Evolutionary conservation across 2,888 invertebrate species (phyloP).

Genomic region (Platynereis dumerilii): DNA sequence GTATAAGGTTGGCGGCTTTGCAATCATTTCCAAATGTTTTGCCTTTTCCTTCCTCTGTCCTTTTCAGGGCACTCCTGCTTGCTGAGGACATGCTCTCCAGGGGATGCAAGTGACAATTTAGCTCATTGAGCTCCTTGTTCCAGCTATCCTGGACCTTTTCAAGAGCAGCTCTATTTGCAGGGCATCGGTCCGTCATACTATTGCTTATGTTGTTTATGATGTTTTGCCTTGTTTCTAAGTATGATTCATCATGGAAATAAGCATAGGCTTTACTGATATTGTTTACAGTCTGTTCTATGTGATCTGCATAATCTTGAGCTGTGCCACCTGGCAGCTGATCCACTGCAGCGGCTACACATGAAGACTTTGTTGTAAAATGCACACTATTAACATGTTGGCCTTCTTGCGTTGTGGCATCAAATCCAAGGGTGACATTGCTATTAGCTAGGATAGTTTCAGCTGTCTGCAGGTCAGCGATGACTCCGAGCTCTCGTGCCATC

Average conservation of each 20-base stretch:
- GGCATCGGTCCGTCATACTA: conserved; percentile 25
- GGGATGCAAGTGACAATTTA: too few species aligned
- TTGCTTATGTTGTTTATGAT: conserved; percentile 13
- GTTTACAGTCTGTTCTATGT: neutral
- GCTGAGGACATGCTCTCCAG: too few species aligned
- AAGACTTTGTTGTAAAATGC: neutral
- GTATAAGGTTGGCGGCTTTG: too few species aligned
- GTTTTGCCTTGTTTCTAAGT: neutral
- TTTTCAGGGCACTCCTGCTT: too few species aligned
- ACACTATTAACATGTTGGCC: conserved; percentile 9
- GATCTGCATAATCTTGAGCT: conserved; percentile 3
- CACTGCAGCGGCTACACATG: neutral
- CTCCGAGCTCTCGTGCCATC: too few species aligned
- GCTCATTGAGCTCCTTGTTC: too few species aligned
- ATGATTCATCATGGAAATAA: neutral
- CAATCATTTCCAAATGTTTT: too few species aligned
- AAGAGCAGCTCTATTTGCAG: too few species aligned
- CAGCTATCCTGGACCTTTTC: too few species aligned
- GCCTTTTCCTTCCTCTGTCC: too few species aligned
- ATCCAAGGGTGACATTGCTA: neutral
- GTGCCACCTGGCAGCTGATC: conserved; percentile 13
- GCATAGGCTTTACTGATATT: neutral
- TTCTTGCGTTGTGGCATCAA: conserved; percentile 15
- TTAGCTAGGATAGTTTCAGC: too few species aligned
- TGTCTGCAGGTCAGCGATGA: too few species aligned